Conservation (phyloP, 2,797 vertebrate species). For the Manis crassicaudata region DNA sequence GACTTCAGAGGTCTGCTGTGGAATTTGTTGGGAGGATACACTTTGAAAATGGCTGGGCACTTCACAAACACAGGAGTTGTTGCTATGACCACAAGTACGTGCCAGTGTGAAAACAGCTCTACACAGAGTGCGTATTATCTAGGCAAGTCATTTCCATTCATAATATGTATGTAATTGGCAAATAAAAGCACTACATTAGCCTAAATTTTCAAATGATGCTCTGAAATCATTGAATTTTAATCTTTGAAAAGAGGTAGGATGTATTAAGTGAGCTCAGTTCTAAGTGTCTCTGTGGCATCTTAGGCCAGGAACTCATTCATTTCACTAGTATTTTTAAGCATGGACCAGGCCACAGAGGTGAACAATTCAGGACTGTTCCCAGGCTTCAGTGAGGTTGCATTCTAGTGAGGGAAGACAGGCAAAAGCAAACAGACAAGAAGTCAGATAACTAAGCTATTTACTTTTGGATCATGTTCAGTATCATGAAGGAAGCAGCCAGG, state of each 20-base stretch:
- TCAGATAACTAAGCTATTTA: not conserved
- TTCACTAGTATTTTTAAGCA: not conserved
- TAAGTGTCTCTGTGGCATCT: not conserved
- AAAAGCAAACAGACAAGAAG: not conserved
- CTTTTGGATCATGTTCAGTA: not conserved
- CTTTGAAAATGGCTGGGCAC: not conserved
- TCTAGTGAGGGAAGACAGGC: not conserved
- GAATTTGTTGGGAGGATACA: not conserved
- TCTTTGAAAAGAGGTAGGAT: not conserved
- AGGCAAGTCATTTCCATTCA: not conserved
- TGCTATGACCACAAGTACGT: too few species aligned
- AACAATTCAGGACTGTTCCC: not conserved
- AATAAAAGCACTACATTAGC: not conserved
- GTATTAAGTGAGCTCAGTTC: not conserved
- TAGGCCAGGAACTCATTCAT: not conserved
- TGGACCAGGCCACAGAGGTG: not conserved
- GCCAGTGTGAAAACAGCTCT: not conserved
- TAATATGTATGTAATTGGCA: not conserved
- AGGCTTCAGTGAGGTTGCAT: not conserved
- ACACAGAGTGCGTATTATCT: fast-evolving
- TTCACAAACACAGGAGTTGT: not conserved
- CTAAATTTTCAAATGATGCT: not conserved
- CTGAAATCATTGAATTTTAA: conserved; percentile 13
- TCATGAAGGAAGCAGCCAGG: not conserved
- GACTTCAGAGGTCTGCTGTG: not conserved